These are phyloP conservation scores for Rostratula benghalensis DNA, from an alignment of 2,113 vertebrate genomes.

Conservation along the genomic window DNA sequence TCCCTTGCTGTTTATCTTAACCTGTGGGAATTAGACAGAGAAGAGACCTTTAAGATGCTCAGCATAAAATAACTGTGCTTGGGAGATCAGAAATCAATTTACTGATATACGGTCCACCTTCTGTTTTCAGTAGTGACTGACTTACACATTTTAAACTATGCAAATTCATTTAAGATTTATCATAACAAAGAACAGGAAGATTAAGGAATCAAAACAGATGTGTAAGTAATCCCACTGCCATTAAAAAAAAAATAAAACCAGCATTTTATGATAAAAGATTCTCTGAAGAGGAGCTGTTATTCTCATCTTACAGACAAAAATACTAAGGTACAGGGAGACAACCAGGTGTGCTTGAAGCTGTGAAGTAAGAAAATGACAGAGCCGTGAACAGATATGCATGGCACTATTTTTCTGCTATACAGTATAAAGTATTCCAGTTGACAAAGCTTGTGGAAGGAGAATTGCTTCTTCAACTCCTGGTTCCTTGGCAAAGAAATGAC, in stretches of 20 bases:
- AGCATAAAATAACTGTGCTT: neutral
- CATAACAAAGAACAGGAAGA: neutral
- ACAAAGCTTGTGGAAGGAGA: neutral
- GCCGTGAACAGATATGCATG: neutral
- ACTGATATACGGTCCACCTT: neutral
- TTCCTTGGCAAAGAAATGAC: neutral
- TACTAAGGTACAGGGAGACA: neutral
- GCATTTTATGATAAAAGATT: neutral
- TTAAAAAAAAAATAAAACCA: neutral
- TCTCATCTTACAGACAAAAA: neutral
- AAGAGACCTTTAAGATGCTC: neutral
- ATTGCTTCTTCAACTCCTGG: neutral
- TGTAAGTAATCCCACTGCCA: neutral
- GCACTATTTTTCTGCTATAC: neutral
- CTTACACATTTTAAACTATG: neutral
- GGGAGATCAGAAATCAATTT: neutral
- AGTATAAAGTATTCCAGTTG: neutral
- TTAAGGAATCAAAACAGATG: neutral
- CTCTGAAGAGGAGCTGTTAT: neutral
- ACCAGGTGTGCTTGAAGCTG: neutral
- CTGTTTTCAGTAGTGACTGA: neutral
- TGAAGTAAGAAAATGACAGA: neutral
- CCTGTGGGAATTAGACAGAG: slow-evolving; percentile 72
- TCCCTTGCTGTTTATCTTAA: slow-evolving; percentile 94
- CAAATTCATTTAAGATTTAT: neutral